A percentile compares a stretch with the other conserved stretches of the same genome.
Evolutionary conservation across 2,888 invertebrate species (phyloP).

Genomic region (Epirrhoe tristata): DNA sequence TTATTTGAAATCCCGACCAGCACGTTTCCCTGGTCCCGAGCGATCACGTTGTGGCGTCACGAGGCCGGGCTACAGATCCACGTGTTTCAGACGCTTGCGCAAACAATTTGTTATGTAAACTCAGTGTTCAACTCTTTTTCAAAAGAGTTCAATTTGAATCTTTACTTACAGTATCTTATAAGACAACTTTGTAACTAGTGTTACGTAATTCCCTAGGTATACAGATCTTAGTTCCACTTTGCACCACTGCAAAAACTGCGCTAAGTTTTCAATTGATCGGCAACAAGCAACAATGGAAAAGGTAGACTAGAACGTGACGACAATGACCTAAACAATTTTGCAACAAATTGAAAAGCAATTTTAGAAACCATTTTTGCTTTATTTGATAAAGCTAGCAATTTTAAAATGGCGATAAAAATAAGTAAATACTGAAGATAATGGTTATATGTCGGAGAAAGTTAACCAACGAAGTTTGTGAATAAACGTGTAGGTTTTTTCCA

Average conservation of each 20-base stretch:
- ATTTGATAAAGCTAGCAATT: conserved; percentile 19
- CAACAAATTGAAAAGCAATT: conserved; percentile 52
- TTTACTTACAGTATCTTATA: conserved; percentile 1
- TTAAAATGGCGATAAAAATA: conserved; percentile 12
- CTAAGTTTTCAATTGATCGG: conserved; percentile 23
- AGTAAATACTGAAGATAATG: conserved; percentile 2
- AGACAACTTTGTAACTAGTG: not conserved
- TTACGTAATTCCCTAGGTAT: not conserved
- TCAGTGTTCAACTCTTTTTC: conserved; percentile 46
- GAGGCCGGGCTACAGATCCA: conserved; percentile 55
- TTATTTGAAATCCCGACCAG: conserved; percentile 7
- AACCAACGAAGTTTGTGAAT: not conserved
- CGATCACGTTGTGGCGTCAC: conserved; percentile 69
- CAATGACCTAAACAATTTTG: conserved; percentile 48
- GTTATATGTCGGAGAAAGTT: not conserved
- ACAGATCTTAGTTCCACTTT: not conserved
- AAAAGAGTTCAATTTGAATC: conserved; percentile 32
- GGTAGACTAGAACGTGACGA: conserved; percentile 43
- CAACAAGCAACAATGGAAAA: conserved; percentile 28
- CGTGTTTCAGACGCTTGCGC: conserved; percentile 58
- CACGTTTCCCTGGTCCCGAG: conserved; percentile 38
- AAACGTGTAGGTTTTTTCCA: not conserved
- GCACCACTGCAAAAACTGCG: not conserved
- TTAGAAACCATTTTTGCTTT: conserved; percentile 48
- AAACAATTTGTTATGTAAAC: conserved; percentile 59